Evolutionary conservation across 2,888 invertebrate genomes (phyloP).

Genomic region (Agrotis exclamationis): DNA sequence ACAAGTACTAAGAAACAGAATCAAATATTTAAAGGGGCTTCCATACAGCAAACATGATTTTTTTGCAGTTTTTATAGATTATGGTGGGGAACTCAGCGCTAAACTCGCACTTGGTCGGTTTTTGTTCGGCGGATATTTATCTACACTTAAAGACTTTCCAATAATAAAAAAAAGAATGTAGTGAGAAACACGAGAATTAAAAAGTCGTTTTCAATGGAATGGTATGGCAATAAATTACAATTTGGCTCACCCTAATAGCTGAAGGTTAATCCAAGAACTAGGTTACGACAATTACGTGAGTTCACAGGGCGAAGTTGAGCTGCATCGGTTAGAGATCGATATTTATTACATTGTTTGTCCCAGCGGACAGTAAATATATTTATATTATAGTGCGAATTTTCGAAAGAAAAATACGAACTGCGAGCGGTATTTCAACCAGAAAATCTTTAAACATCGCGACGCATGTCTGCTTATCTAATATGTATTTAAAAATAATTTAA

Average conservation of each 20-base stretch:
- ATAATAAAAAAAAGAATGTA: background rate
- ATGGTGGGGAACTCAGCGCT: too few relatives aligned
- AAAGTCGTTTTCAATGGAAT: background rate
- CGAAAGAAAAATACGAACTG: too few relatives aligned
- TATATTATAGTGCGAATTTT: too few relatives aligned
- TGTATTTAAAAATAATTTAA: too few relatives aligned
- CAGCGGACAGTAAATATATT: too few relatives aligned
- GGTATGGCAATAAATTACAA: background rate
- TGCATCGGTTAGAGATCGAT: slow-evolving; percentile 13
- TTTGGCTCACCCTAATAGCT: background rate
- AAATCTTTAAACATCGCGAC: too few relatives aligned
- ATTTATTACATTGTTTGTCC: background rate
- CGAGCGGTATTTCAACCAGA: too few relatives aligned
- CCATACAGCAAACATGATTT: too few relatives aligned
- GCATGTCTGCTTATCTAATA: too few relatives aligned
- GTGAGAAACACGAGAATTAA: background rate
- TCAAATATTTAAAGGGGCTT: too few relatives aligned
- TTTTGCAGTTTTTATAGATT: too few relatives aligned
- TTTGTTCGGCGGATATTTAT: background rate
- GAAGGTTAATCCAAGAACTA: background rate
- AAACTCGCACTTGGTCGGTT: background rate
- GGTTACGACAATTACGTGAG: background rate
- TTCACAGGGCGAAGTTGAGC: background rate
- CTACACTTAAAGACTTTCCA: background rate
- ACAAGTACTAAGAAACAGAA: too few relatives aligned